Percentiles rank a stretch among this genome's conserved stretches.
Evolutionary conservation across 2,113 vertebrate species (phyloP).

Genomic region (Odontophorus gujanensis): DNA sequence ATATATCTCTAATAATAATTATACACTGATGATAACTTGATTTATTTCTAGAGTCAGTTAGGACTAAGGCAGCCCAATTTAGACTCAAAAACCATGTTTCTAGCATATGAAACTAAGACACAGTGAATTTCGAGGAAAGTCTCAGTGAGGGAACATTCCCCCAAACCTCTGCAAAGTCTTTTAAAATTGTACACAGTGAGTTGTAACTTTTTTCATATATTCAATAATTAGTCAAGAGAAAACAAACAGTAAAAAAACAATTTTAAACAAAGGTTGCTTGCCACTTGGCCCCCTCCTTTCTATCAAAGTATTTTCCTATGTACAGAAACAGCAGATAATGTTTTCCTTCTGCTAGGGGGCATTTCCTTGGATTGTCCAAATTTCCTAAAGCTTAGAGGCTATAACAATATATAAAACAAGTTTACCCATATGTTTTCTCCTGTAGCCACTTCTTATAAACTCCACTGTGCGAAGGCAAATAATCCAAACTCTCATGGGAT

Average conservation of each 20-base stretch:
- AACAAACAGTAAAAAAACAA: background rate
- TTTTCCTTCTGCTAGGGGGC: background rate
- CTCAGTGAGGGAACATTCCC: background rate
- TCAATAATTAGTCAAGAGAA: background rate
- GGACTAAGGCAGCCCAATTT: background rate
- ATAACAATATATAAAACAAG: background rate
- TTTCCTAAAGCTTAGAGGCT: background rate
- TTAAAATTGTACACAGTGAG: background rate
- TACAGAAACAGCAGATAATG: background rate
- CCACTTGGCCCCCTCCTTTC: background rate
- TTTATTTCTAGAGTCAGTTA: background rate
- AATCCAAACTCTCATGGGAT: conserved; percentile 46
- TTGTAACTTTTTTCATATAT: background rate
- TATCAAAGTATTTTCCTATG: background rate
- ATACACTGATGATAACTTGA: background rate
- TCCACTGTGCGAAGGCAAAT: conserved; percentile 58
- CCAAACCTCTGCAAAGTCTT: background rate
- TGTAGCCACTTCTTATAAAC: conserved; percentile 50
- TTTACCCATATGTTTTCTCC: conserved; percentile 44
- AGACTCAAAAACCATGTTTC: background rate
- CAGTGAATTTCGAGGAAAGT: background rate
- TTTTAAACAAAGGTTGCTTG: background rate
- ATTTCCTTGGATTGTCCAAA: background rate
- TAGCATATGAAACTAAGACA: background rate
- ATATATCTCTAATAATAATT: background rate